Percentiles rank a stretch among this genome's conserved stretches.
These are phyloP conservation scores for Gortyna flavago DNA, from an alignment of 2,888 invertebrate species.

Conservation along the genomic window DNA sequence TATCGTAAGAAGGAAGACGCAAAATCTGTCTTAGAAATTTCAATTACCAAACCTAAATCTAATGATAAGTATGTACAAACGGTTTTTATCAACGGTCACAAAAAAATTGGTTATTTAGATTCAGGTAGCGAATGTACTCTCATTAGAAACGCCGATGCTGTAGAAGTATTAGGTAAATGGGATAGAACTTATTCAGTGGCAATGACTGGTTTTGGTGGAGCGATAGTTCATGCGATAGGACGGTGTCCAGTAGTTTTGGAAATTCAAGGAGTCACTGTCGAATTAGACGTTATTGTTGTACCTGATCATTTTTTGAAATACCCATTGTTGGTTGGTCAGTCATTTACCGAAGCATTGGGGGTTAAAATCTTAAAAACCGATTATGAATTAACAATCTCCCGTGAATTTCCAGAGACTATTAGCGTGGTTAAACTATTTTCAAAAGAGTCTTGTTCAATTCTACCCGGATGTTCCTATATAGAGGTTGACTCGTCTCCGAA, in stretches of 20 bases:
- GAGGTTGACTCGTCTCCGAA: too few relatives aligned
- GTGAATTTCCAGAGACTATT: background rate
- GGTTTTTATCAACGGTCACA: background rate
- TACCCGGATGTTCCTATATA: too few relatives aligned
- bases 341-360: background rate
- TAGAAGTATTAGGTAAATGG: background rate
- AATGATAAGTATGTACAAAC: too few relatives aligned
- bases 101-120: slow-evolving; percentile 3
- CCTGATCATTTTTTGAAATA: background rate
- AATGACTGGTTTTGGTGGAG: background rate
- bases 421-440: background rate
- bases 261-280: background rate
- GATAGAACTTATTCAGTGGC: background rate
- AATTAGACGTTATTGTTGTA: background rate
- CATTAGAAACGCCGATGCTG: slow-evolving; percentile 3
- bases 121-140: background rate
- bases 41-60: too few relatives aligned
- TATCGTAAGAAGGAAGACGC: too few relatives aligned
- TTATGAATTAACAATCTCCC: background rate
- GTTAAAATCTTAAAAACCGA: background rate
- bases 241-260: background rate
- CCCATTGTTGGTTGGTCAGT: background rate
- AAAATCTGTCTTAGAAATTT: too few relatives aligned
- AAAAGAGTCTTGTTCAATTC: too few relatives aligned
- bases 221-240: background rate